phyloP scores from a whole-genome alignment of 2,113 vertebrate species.

The Callionymus lyra region DNA sequence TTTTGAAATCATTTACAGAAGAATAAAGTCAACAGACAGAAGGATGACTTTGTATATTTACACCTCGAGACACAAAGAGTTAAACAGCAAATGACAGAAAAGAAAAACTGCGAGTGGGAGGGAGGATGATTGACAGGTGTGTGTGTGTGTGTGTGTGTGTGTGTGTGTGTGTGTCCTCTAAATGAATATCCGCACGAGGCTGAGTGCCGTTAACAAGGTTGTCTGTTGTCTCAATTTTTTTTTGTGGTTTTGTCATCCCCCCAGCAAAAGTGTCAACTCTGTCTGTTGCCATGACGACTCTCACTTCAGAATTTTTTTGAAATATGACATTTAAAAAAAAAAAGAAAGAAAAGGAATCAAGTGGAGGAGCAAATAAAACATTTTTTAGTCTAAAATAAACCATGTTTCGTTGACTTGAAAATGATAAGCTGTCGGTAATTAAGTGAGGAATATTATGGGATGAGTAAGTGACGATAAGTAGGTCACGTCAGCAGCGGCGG shows the following conservation, averaged over 20 bases:
- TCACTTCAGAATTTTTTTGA: neutral
- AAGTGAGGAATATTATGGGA: no score
- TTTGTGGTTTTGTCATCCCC: neutral
- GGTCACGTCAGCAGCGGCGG: no score
- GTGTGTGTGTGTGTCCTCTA: neutral
- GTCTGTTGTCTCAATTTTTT: no score
- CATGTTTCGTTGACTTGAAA: no score
- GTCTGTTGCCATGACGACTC: slow-evolving; percentile 1
- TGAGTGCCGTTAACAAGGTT: no score
- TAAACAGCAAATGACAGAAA: neutral
- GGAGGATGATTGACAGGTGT: neutral
- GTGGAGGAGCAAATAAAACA: no score
- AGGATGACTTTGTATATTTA: slow-evolving; percentile 54
- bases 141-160: neutral
- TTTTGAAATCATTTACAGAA: slow-evolving; percentile 56
- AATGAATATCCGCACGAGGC: no score
- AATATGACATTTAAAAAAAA: no score
- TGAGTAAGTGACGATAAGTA: no score
- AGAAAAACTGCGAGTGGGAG: neutral
- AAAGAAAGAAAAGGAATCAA: no score
- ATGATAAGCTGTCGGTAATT: no score
- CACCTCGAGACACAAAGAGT: slow-evolving; percentile 37
- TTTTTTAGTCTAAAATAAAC: no score
- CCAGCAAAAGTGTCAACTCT: neutral
- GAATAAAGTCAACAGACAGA: slow-evolving; percentile 53